Evolutionary conservation across 2,888 invertebrate genomes (phyloP).

Genomic region (Acronicta leporina): DNA sequence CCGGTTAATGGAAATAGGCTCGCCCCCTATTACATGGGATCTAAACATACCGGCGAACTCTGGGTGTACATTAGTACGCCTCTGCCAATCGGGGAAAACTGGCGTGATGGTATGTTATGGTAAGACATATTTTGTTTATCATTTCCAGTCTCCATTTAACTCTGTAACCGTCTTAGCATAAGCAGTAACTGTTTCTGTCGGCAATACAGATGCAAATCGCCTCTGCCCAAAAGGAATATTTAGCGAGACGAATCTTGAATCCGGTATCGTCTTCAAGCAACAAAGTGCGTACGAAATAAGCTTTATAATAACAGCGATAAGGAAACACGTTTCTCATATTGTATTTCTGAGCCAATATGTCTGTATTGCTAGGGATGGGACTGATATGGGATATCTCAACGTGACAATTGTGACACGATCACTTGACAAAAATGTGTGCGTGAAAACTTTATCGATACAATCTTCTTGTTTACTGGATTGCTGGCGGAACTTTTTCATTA

Average conservation of each 20-base stretch:
- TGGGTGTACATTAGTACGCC: too few relatives aligned
- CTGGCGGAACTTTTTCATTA: background rate
- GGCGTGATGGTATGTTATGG: too few relatives aligned
- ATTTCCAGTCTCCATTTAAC: slow-evolving; percentile 33
- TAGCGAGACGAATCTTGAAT: slow-evolving; percentile 58
- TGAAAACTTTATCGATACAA: slow-evolving; percentile 29
- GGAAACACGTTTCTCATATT: slow-evolving; percentile 56
- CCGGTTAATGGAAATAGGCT: too few relatives aligned
- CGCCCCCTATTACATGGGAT: too few relatives aligned
- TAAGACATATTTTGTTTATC: slow-evolving; percentile 1
- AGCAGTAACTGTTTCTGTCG: slow-evolving; percentile 60
- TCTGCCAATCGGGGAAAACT: too few relatives aligned
- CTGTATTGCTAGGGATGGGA: slow-evolving; percentile 48
- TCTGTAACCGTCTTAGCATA: slow-evolving; percentile 34
- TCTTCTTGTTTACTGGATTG: background rate
- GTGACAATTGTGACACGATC: slow-evolving; percentile 27
- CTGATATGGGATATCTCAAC: slow-evolving; percentile 24
- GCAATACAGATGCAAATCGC: slow-evolving; percentile 72
- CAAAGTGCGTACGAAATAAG: slow-evolving; percentile 39
- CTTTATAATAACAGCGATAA: slow-evolving; percentile 45
- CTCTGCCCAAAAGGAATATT: slow-evolving; percentile 67
- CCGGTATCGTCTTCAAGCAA: slow-evolving; percentile 44
- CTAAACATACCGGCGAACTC: too few relatives aligned
- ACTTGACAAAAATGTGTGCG: slow-evolving; percentile 18
- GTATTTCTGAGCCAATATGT: slow-evolving; percentile 54